A percentile compares a stretch with the other conserved stretches of the same genome.
Evolutionary conservation across 2,113 vertebrate species (phyloP).

Genomic region (Puffinus mauretanicus): DNA sequence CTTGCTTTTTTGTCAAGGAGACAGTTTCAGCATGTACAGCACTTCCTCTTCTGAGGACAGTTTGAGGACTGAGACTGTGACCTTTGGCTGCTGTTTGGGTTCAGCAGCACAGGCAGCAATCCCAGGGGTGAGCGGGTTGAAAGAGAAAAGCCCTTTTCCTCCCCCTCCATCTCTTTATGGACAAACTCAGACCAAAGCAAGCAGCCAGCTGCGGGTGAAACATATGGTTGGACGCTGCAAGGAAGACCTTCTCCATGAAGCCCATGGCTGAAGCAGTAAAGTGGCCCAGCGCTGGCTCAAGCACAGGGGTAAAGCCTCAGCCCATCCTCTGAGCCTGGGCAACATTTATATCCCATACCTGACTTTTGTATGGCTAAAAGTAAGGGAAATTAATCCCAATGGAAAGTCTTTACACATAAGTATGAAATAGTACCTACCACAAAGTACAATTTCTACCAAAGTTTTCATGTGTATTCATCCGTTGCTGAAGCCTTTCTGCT

Average conservation of each 20-base stretch:
- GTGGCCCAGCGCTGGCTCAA: background rate
- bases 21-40: background rate
- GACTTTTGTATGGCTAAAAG: background rate
- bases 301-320: background rate
- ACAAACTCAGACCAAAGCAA: background rate
- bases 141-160: background rate
- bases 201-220: background rate
- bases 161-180: background rate
- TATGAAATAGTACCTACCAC: background rate
- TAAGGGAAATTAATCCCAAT: background rate
- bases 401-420: background rate
- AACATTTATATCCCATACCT: background rate
- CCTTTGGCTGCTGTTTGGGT: slow-evolving; percentile 16
- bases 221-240: background rate
- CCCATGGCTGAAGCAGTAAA: background rate
- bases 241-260: background rate
- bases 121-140: background rate
- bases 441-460: background rate
- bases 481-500: background rate
- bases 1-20: background rate
- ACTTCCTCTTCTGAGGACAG: slow-evolving; percentile 24
- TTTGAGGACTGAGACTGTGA: background rate
- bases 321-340: background rate
- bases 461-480: background rate
- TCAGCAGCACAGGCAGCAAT: background rate